Evolutionary conservation across 2,888 invertebrate species (phyloP).

Genomic region (Germaria angustata): DNA sequence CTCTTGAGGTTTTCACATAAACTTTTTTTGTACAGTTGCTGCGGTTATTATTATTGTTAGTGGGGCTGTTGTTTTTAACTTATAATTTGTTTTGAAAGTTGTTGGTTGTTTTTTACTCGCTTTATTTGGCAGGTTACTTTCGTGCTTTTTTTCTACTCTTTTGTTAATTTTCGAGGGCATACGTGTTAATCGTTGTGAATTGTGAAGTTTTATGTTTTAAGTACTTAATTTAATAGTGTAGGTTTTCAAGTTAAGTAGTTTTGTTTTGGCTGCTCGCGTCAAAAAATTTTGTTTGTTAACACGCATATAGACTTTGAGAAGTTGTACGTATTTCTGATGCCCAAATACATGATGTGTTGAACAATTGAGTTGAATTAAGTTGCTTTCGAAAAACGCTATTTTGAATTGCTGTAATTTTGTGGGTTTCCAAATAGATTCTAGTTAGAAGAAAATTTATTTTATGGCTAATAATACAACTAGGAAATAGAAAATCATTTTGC

Average conservation of each 20-base stretch:
- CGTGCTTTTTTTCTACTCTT: conserved; percentile 11
- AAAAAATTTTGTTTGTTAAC: conserved; percentile 31
- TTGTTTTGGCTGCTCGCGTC: conserved; percentile 28
- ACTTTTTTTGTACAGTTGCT: conserved; percentile 26
- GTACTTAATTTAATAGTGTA: conserved; percentile 61
- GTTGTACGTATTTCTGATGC: neutral
- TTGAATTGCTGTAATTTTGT: too few relatives aligned
- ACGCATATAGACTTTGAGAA: conserved; percentile 9
- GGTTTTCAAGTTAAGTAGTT: conserved; percentile 26
- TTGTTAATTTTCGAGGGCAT: conserved; percentile 56
- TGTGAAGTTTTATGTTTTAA: conserved; percentile 53
- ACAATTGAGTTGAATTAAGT: neutral
- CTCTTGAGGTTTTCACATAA: conserved; percentile 60
- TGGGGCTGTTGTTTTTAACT: conserved; percentile 52
- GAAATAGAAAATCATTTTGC: neutral
- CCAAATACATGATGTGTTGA: neutral
- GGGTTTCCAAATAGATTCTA: neutral
- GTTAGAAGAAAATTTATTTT: neutral
- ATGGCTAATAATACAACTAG: neutral
- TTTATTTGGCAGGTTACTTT: conserved; percentile 25
- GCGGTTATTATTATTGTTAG: conserved; percentile 29
- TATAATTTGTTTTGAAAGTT: conserved; percentile 65
- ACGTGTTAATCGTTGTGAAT: conserved; percentile 64
- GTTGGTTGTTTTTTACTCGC: conserved; percentile 1
- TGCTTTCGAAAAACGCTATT: neutral